Percentiles rank a stretch among this genome's conserved stretches.
Conservation (phyloP, 2,888 invertebrate species). For the Drosophila emarginata region DNA sequence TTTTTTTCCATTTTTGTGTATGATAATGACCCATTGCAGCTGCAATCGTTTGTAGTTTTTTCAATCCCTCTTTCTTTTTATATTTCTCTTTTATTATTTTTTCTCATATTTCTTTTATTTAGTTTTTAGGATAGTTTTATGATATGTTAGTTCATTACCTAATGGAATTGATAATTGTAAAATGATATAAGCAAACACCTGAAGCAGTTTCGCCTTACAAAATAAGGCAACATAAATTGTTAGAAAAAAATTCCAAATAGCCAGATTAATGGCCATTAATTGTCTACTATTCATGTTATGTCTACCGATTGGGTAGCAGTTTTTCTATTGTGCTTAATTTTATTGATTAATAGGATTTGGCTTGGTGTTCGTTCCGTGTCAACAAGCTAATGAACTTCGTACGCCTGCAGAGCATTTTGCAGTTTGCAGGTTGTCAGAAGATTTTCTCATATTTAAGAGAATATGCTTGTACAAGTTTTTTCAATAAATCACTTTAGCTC, state of each 20-base stretch:
- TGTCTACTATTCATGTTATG: slow-evolving; percentile 27
- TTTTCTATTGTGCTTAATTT: slow-evolving; percentile 73
- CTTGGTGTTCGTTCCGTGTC: slow-evolving; percentile 52
- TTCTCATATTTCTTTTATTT: slow-evolving; percentile 2
- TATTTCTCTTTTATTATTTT: background rate
- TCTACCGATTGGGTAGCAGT: slow-evolving; percentile 63
- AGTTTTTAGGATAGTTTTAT: slow-evolving; percentile 64
- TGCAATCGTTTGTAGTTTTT: background rate
- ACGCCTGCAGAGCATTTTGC: slow-evolving; percentile 9
- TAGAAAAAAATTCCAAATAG: slow-evolving; percentile 55
- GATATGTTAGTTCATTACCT: slow-evolving; percentile 66
- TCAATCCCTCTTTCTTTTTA: background rate
- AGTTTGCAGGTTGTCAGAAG: slow-evolving; percentile 11
- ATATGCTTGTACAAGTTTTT: no score
- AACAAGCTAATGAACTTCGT: slow-evolving; percentile 62
- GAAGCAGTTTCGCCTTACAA: slow-evolving; percentile 70
- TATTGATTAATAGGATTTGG: slow-evolving; percentile 71
- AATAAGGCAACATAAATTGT: slow-evolving; percentile 73
- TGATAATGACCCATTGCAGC: slow-evolving; percentile 42
- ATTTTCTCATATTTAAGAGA: background rate
- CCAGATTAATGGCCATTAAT: slow-evolving; percentile 29
- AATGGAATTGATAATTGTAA: slow-evolving; percentile 79
- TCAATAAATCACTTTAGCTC: background rate
- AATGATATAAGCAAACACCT: slow-evolving; percentile 59
- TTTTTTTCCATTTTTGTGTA: slow-evolving; percentile 36